Evolutionary conservation across 2,888 invertebrate genomes (phyloP), one percentile per base, ranked within the genome.

Genomic region (Tholera decimalis): DNA sequence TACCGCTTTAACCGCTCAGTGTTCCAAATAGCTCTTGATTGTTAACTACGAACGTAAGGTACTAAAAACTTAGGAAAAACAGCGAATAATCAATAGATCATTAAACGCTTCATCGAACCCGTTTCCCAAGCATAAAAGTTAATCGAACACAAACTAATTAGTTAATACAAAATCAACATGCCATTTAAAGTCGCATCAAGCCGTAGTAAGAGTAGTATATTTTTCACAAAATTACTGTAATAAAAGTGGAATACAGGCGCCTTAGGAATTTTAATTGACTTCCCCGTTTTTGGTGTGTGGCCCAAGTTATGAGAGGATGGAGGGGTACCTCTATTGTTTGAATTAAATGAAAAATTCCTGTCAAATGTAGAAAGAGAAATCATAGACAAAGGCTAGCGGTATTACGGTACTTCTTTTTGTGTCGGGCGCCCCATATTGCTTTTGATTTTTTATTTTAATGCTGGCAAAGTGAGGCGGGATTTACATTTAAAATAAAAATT

Each of bases 221-320:
- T 76, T 88, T 90, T 88, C 85, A 88, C 84, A 83, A 88, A 89
- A 90, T 90, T 86, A 85, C 88, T 66, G 83, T 79, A 85, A 88
- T 89, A 90, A 91, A 91, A 89, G 83, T 83, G 82, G 85, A 84
- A 85, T 85, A 77, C 83, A 79, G 80, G 83, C 87, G 86, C 75
- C 83, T 84, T 79, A 79, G 86, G 93, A 92, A 93, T 93, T 91
- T 92, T 93, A 93, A 93, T 93, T 92, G 92, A 92, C 91, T 90
- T 88, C 82, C 82, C 83, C 80, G 87, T 43, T 85, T 83, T 83
- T 78, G 57, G 69, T 39, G 70, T 39, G 44, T 58, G 82, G 84
- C 44, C 6, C 54, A 85, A 84, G 73, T 51, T 24, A 78, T 3
- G 35, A 56, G 80, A 24, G 41, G 11, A 22, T 43, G 41, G 47